These are phyloP conservation scores for Netelia inedita DNA, from an alignment of 2,888 invertebrate species.

Conservation along the genomic window DNA sequence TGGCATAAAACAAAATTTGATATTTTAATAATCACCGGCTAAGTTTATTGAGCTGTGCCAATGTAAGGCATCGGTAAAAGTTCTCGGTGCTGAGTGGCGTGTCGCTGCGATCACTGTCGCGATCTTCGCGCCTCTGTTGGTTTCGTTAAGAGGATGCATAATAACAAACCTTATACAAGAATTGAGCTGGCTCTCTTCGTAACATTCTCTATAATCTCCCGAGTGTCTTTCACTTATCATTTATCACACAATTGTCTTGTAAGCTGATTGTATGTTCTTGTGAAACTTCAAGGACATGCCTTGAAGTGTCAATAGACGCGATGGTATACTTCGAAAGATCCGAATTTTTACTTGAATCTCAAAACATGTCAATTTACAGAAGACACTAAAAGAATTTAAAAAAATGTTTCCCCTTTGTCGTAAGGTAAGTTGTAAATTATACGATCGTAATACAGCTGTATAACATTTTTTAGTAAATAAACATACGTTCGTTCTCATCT, in stretches of 20 bases:
- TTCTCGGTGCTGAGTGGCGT: no score
- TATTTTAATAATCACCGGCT: no score
- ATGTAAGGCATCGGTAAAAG: no score
- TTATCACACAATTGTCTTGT: not conserved
- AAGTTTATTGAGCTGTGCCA: no score
- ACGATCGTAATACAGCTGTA: slow-evolving; percentile 4
- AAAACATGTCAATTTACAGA: not conserved
- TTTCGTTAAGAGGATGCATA: no score
- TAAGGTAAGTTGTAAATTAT: slow-evolving; percentile 31
- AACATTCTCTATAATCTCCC: no score
- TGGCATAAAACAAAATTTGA: no score
- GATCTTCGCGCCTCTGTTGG: no score
- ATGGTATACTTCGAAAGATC: slow-evolving; percentile 4
- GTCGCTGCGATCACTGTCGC: no score
- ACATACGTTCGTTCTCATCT: slow-evolving; percentile 49
- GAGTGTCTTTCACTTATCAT: no score
- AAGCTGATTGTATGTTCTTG: not conserved
- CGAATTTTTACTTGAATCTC: not conserved
- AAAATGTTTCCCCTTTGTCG: slow-evolving; percentile 41
- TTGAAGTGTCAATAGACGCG: not conserved
- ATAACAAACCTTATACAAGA: no score
- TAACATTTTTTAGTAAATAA: slow-evolving; percentile 18
- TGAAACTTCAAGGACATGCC: slow-evolving; percentile 5
- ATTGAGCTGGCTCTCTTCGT: no score
- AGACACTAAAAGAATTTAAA: not conserved